phyloP scores from a whole-genome alignment of 64 coral and sea anemone species.

The Catalaphyllia jardinei region DNA sequence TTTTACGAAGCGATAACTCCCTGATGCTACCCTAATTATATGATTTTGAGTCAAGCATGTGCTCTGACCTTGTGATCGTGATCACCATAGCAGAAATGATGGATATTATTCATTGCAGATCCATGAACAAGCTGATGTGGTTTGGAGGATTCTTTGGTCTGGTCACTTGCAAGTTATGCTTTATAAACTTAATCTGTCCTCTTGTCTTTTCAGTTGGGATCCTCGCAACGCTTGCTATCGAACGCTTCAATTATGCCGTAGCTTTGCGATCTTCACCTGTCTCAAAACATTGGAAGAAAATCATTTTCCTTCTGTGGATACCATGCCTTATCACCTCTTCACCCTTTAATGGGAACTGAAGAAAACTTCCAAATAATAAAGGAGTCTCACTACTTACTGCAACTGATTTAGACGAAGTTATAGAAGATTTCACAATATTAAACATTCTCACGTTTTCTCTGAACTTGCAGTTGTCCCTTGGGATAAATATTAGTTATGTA shows the following conservation, averaged over 20 bases:
- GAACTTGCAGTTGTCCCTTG: too few species aligned
- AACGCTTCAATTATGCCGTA: conserved; percentile 4
- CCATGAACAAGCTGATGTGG: not conserved
- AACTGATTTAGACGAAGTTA: too few species aligned
- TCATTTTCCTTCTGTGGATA: not conserved
- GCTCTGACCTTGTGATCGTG: not conserved
- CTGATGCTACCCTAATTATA: not conserved
- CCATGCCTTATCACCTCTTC: not conserved
- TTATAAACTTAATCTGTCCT: not conserved
- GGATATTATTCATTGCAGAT: not conserved
- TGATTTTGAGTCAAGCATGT: conserved; percentile 13
- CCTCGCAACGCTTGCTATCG: not conserved
- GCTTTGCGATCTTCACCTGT: not conserved
- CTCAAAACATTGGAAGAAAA: not conserved
- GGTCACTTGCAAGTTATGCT: not conserved
- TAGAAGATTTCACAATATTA: too few species aligned
- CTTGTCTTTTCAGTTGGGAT: not conserved
- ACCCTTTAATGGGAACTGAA: not conserved
- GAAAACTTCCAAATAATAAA: too few species aligned
- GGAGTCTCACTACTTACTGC: too few species aligned
- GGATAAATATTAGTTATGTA: not conserved
- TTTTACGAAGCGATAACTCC: not conserved
- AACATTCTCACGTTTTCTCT: too few species aligned
- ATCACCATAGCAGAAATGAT: not conserved
- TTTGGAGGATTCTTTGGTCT: not conserved